Evolutionary conservation across 2,888 invertebrate species (phyloP), one percentile per base, ranked within the genome.

Genomic region (Nemoura dubitans): DNA sequence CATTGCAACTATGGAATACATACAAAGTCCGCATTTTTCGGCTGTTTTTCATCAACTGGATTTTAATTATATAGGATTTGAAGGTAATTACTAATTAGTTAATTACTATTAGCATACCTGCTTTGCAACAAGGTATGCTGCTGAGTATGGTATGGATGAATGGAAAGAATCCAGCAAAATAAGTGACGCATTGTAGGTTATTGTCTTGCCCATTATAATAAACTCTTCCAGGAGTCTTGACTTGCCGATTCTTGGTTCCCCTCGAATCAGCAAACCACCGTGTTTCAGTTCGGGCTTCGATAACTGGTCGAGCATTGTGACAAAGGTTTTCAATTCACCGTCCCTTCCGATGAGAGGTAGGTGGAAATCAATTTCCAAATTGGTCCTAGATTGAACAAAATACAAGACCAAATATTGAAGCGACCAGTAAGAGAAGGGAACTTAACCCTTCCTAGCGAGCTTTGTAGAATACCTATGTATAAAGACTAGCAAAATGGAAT

Each of bases 171-270:
- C 89, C 81, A 90, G 86, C 0, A 87, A 25, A 25, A 90, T 76
- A n/a, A 86, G 88, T 3, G 89, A 29, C 0, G 88, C 76, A 14
- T 78, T 88, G 82, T 90, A 87, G 43, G 90, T 88, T 42, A 89
- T 88, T 7, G 88, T 88, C 42, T 88, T 88, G 6, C 90, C 90
- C n/a, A 89, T 89, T 7, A 86, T 85, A 1, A 87, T 91, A 89
- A 89, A 93, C 90, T 93, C 93, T 89, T 94, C 92, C 87, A 95
- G 89, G 81, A 94, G 89, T 88, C 93, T 92, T 28, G 93, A 93
- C 90, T 95, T 95, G 0, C 95, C 95, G 21, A 93, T 91, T 29
- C 94, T 92, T 16, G 92, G 90, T 87, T 92, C 92, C 30, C 94
- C 94, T 88, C 93, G 91, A 43, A 94, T 91, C 86, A 94, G 90